Evolutionary conservation across 2,113 vertebrate species (phyloP), one percentile per base, ranked within the genome.

Genomic region (Caloenas nicobarica): DNA sequence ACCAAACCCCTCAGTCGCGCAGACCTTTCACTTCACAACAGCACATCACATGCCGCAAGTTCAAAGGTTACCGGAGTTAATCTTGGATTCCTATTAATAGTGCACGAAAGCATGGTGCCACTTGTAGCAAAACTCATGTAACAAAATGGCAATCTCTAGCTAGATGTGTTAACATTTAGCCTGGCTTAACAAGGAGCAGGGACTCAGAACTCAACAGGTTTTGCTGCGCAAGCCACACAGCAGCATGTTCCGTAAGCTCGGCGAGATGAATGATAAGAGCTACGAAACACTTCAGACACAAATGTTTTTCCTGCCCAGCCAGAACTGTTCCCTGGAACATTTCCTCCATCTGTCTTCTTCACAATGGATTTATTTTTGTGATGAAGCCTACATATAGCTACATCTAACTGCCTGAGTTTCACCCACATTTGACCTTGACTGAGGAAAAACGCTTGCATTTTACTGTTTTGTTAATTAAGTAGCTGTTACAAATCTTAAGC

Each of bases 21-120:
- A 78, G 72, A 74, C 46, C 50, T 29, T 34, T 69, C 42, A 36
- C 68, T 84, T 79, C 76, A 71, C 83, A 81, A 36, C 23, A 78
- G 53, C 80, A 86, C 86, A 68, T 72, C 97, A 82, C 3, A 61
- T 64, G 96, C 81, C 69, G 51, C 73, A 64, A 86, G 84, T 93
- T 96, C 96, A 94, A 97, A 94, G 97, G 92, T 97, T 96, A 96
- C 92, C 88, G 89, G 69, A 94, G 92, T 97, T 89, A 97, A 93
- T 95, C 87, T 91, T 70, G 83, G 69, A 66, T 91, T 94, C 90
- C 81, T 94, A 95, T 95, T 97, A 93, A 88, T 78, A 80, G 95
- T 86, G 94, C 90, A 94, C 84, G 85, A 96, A 69, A 89, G 87
- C 93, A 95, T 48, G 83, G 92, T 92, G 64, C 91, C 93, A 95